Conservation (phyloP, 1,140 invertebrate genomes). For the Euura saliciscinereae region DNA sequence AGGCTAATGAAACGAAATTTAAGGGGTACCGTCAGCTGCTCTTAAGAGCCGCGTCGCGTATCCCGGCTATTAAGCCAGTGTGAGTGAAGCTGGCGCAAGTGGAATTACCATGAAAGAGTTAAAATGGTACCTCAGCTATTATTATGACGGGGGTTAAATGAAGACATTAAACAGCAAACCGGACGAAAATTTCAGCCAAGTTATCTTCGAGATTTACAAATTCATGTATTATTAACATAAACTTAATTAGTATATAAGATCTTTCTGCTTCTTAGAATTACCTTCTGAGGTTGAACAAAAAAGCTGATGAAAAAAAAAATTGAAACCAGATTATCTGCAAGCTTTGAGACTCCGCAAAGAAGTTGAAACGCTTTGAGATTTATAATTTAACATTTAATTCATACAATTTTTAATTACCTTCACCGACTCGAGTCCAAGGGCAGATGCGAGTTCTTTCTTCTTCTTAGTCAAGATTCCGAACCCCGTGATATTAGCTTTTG, state of each 20-base stretch:
- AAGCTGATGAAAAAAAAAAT: too few relatives aligned
- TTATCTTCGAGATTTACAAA: background rate
- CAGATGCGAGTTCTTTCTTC: background rate
- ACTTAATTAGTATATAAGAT: too few relatives aligned
- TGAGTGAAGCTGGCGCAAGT: background rate
- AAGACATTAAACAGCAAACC: too few relatives aligned
- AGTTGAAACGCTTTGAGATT: too few relatives aligned
- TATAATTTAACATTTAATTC: background rate
- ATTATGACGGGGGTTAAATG: constrained; percentile 33
- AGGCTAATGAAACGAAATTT: constrained; percentile 42
- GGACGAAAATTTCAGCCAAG: background rate
- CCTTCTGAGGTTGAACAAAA: too few relatives aligned
- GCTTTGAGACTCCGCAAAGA: too few relatives aligned
- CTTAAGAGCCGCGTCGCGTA: constrained; percentile 32
- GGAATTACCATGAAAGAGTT: constrained; percentile 24
- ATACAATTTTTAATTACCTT: constrained; percentile 8
- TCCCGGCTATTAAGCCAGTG: too few relatives aligned
- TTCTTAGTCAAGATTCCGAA: constrained; percentile 9
- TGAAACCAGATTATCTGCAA: too few relatives aligned
- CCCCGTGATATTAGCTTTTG: constrained; percentile 20
- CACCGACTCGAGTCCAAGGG: background rate
- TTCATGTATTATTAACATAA: too few relatives aligned
- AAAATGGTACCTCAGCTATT: constrained; percentile 24
- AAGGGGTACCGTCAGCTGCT: constrained; percentile 38
- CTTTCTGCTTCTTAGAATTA: too few relatives aligned